phyloP scores from a whole-genome alignment of 2,797 vertebrate genomes.

The Tragopan temminckii region DNA sequence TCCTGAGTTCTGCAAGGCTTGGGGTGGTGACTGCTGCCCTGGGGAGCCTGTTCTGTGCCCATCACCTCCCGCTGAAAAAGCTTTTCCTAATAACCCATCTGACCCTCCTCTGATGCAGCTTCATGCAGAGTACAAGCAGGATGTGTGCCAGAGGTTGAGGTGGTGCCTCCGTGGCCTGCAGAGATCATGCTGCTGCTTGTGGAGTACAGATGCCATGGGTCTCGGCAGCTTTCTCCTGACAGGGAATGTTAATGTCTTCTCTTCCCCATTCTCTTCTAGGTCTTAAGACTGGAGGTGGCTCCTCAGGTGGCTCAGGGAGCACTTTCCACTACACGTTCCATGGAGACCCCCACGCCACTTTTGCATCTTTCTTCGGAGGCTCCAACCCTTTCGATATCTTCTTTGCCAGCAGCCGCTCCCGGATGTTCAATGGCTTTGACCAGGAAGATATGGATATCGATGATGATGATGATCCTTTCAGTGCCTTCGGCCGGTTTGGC shows the following conservation, averaged over 20 bases:
- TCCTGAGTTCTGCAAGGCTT: neutral
- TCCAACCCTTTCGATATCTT: constrained; percentile 99
- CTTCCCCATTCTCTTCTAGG: constrained; percentile 82
- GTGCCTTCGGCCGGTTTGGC: constrained; percentile 92
- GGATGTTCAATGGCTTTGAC: constrained; percentile 91
- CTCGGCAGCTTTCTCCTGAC: neutral
- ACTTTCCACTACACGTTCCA: constrained; percentile 98
- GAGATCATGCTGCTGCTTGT: accelerated
- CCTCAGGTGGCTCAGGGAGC: constrained; percentile 90
- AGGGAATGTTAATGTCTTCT: neutral
- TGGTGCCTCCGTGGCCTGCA: neutral
- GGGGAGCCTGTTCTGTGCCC: neutral
- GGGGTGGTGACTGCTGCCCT: neutral
- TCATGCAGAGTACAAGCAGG: neutral
- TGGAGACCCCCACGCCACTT: constrained; percentile 97
- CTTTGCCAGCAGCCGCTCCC: constrained; percentile 90
- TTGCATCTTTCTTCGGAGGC: constrained; percentile 97
- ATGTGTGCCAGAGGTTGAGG: neutral
- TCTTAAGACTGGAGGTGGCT: constrained; percentile 93
- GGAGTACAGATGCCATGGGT: neutral
- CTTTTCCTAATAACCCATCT: neutral
- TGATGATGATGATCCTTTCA: constrained; percentile 92
- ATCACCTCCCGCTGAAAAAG: neutral
- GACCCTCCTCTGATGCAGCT: neutral
- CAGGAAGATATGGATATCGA: constrained; percentile 90